phyloP scores from a whole-genome alignment of 2,888 invertebrate species.

The Ochropleura leucogaster region DNA sequence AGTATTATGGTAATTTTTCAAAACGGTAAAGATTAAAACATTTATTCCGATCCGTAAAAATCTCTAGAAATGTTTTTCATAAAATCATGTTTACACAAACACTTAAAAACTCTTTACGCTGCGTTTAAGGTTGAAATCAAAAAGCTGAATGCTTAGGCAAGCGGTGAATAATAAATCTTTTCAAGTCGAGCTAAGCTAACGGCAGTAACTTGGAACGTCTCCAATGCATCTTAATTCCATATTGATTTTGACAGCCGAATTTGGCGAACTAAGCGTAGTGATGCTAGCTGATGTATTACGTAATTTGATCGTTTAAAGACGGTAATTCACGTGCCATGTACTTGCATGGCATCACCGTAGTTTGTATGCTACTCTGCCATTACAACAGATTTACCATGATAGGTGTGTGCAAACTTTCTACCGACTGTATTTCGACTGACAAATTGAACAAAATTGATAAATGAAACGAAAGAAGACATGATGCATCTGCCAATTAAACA shows the following conservation, averaged over 20 bases:
- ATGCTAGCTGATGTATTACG: not conserved
- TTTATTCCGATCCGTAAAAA: slow-evolving; percentile 5
- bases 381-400: not conserved
- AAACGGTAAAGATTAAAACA: not conserved
- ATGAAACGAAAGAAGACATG: too few relatives aligned
- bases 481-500: too few relatives aligned
- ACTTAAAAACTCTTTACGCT: slow-evolving; percentile 22
- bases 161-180: slow-evolving; percentile 39
- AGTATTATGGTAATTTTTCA: not conserved
- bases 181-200: slow-evolving; percentile 12
- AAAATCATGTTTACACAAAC: slow-evolving; percentile 8
- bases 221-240: slow-evolving; percentile 51
- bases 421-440: too few relatives aligned
- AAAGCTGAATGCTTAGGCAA: slow-evolving; percentile 34
- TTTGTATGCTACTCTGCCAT: not conserved
- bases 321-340: not conserved
- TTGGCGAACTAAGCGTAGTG: not conserved
- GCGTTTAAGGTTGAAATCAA: slow-evolving; percentile 27
- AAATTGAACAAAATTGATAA: too few relatives aligned
- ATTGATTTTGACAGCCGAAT: slow-evolving; percentile 46
- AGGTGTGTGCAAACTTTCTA: too few relatives aligned
- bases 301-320: not conserved
- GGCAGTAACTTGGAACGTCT: slow-evolving; percentile 35
- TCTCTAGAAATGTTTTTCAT: not conserved
- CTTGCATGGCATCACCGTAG: not conserved